Evolutionary conservation across 2,797 vertebrate species (phyloP).

Genomic region (Margarornis squamiger): DNA sequence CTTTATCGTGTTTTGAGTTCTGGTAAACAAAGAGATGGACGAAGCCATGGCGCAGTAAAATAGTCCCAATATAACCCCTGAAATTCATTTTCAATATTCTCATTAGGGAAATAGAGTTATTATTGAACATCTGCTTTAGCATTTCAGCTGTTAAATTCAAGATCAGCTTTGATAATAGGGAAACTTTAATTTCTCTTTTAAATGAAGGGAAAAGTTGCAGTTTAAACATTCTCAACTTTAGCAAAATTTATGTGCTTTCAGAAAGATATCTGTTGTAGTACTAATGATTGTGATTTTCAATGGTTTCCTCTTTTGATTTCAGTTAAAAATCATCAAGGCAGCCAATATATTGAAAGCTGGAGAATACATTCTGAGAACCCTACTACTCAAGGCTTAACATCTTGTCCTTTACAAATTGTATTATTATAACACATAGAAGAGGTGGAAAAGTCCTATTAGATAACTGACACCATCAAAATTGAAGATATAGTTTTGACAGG

Average conservation of each 20-base stretch:
- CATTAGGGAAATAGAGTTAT: not conserved
- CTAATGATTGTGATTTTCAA: not conserved
- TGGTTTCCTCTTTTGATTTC: conserved; percentile 20
- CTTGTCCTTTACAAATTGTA: not conserved
- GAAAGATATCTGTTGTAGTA: not conserved
- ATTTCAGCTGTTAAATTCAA: not conserved
- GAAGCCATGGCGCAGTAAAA: not conserved
- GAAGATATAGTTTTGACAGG: not conserved
- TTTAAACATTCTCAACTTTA: not conserved
- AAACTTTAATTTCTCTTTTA: not conserved
- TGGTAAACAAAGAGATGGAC: not conserved
- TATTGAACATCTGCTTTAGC: not conserved
- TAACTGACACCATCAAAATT: not conserved
- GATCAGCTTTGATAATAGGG: not conserved
- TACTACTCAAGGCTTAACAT: not conserved
- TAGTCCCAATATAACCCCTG: not conserved
- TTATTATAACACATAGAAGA: not conserved
- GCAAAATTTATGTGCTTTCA: not conserved
- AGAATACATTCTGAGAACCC: conserved; percentile 5
- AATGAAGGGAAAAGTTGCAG: not conserved
- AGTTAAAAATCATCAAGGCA: not conserved
- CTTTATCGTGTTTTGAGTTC: not conserved
- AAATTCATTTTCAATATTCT: not conserved
- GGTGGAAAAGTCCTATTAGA: not conserved
- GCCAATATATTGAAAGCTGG: not conserved